Percentiles rank a stretch among this genome's conserved stretches.
These are phyloP conservation scores for Neolamprologus brichardi DNA, from an alignment of 2,113 vertebrate genomes.

Conservation along the genomic window DNA sequence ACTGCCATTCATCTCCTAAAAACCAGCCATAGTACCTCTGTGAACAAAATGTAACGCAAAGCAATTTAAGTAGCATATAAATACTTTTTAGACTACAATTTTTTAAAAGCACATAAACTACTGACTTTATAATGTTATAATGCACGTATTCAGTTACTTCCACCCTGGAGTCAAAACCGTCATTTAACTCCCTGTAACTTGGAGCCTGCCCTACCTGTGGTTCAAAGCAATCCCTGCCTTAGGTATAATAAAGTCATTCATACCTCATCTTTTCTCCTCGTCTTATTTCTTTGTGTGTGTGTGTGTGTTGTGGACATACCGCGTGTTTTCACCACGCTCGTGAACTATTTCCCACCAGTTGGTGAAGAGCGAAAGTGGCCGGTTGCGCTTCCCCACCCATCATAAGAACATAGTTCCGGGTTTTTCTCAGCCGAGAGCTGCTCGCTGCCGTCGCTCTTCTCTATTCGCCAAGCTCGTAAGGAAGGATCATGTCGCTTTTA, in stretches of 20 bases:
- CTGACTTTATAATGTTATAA: background rate
- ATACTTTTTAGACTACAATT: background rate
- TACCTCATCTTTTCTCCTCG: background rate
- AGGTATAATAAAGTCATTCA: constrained; percentile 51
- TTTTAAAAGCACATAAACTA: background rate
- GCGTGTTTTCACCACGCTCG: background rate
- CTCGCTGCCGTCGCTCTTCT: background rate
- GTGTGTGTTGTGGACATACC: background rate
- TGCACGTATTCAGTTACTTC: background rate
- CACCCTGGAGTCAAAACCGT: constrained; percentile 11
- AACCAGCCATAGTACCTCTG: background rate
- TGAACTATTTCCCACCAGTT: constrained; percentile 35
- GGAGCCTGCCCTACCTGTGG: constrained; percentile 16
- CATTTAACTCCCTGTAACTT: background rate
- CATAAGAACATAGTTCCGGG: constrained; percentile 54
- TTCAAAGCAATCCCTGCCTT: constrained; percentile 32
- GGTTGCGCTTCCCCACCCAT: constrained; percentile 11
- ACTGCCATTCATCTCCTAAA: background rate
- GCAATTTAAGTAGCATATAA: background rate
- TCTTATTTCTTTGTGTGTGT: background rate
- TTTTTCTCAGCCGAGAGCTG: constrained; percentile 15
- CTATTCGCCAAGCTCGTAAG: background rate
- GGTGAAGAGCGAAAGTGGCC: background rate
- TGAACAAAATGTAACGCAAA: background rate
- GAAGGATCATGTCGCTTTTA: constrained; percentile 76